Base-by-base conservation (phyloP, 2,797 vertebrate species). In the Mallotus villosus region DNA sequence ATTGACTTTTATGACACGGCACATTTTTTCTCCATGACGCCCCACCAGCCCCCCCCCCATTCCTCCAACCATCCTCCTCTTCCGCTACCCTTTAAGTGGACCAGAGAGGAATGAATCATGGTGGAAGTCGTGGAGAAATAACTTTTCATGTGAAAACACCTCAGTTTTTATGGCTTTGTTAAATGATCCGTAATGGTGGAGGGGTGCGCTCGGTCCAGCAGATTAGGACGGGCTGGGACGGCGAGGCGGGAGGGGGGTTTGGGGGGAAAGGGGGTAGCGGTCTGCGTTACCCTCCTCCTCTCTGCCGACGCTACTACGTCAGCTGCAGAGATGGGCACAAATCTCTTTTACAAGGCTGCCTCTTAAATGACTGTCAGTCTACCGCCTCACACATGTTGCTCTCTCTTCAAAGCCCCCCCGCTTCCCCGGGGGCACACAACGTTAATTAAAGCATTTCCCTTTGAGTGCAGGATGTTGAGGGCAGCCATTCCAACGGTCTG, bases 351-450 rank as follows among this genome's bases (percentile, higher is more conserved):
- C 87, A 90, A 92, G 85, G 73, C 82, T 76, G 79, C 87, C 89
- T 92, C 89, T 93, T 93, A 93, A 93, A 92, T 91, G 89, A 90
- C 91, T 92, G 92, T 93, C 93, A 93, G 91, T 93, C 92, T 86
- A 77, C 87, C 82, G 90, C 92, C 89, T 90, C 86, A 82, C 87
- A 87, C 81, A 84, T 84, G 87, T 81, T 81, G 32, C 87, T 80
- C 87, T 90, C 84, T 87, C 84, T 17, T 21, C 82, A 80, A 78
- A 83, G 78, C 86, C 82, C 83, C 82, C 81, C 53, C 0, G 78
- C 87, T 90, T 82, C 87, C 84, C 82, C 82, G 79, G 84, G 78
- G 87, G 82, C 84, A 81, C 80, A 85, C 46, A 49, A 49, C 86
- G 80, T 85, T 93, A 93, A 93, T 92, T 92, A 87, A 91, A 90